Evolutionary conservation across 2,113 vertebrate species (phyloP).

Genomic region (Brachyhypopomus gauderio): DNA sequence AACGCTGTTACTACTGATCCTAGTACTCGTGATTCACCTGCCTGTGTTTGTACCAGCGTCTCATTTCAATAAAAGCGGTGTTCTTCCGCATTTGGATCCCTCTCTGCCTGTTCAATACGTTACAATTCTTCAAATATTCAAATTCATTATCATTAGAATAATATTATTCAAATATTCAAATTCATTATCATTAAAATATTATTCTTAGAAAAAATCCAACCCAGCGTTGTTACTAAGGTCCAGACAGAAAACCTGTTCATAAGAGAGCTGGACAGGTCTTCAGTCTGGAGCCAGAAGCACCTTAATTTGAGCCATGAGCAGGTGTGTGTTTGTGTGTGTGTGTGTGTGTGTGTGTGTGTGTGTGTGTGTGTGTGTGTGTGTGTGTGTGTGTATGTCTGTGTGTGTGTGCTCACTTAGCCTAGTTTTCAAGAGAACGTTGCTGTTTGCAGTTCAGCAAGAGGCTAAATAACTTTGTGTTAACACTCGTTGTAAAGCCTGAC

Average conservation of each 20-base stretch:
- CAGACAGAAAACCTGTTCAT: neutral
- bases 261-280: conserved; percentile 1
- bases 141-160: too few relatives aligned
- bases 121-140: too few relatives aligned
- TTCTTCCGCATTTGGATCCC: too few relatives aligned
- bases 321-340: neutral
- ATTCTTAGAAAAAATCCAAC: neutral
- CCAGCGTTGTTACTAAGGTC: neutral
- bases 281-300: conserved; percentile 15
- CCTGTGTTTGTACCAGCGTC: too few relatives aligned
- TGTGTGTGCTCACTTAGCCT: neutral
- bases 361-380: neutral
- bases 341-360: neutral
- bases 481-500: neutral
- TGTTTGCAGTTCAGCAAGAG: neutral
- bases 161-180: neutral
- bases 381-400: conserved; percentile 13
- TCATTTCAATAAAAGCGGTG: too few relatives aligned
- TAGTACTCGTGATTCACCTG: too few relatives aligned
- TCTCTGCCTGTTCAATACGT: too few relatives aligned
- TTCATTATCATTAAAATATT: neutral
- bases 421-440: conserved; percentile 22
- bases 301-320: conserved; percentile 30
- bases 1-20: too few relatives aligned
- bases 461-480: conserved; percentile 10